phyloP scores from a whole-genome alignment of 2,888 invertebrate species.

The Drosophila monieri region DNA sequence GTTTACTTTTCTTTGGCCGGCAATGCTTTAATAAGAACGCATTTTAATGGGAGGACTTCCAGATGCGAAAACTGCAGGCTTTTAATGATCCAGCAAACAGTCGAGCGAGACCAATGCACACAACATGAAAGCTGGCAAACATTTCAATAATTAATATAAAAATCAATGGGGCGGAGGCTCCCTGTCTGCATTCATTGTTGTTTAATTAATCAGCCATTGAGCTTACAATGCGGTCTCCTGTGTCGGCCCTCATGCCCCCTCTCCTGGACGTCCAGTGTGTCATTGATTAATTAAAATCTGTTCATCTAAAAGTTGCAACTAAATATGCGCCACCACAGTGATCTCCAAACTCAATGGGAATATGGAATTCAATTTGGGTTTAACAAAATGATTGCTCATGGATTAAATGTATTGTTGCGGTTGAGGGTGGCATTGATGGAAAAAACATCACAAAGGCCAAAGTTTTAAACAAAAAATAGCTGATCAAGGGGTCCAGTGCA shows the following conservation, averaged over 20 bases:
- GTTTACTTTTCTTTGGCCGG: constrained; percentile 23
- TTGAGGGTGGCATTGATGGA: not conserved
- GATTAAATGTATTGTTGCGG: constrained; percentile 30
- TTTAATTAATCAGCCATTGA: constrained; percentile 64
- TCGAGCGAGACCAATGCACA: constrained; percentile 27
- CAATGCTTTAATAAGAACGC: not conserved
- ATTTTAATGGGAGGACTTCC: constrained; percentile 11
- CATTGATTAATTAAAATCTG: constrained; percentile 70
- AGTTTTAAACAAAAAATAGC: not conserved
- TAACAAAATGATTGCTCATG: constrained; percentile 29
- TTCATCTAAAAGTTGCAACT: constrained; percentile 22
- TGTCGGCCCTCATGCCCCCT: constrained; percentile 27
- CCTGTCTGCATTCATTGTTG: constrained; percentile 54
- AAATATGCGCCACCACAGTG: constrained; percentile 3
- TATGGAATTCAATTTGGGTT: constrained; percentile 23
- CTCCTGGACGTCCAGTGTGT: constrained; percentile 51
- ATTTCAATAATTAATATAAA: constrained; percentile 67
- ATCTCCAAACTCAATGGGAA: constrained; percentile 24
- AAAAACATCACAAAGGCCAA: not conserved
- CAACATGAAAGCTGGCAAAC: constrained; percentile 51
- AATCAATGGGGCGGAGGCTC: constrained; percentile 47
- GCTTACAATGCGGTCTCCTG: constrained; percentile 9
- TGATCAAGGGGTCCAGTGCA: constrained; percentile 9
- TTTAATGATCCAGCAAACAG: constrained; percentile 65
- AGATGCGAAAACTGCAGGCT: constrained; percentile 26